Percentiles rank a stretch among this genome's conserved stretches.
Conservation (phyloP, 2,888 invertebrate genomes). For the Hermodice carunculata region DNA sequence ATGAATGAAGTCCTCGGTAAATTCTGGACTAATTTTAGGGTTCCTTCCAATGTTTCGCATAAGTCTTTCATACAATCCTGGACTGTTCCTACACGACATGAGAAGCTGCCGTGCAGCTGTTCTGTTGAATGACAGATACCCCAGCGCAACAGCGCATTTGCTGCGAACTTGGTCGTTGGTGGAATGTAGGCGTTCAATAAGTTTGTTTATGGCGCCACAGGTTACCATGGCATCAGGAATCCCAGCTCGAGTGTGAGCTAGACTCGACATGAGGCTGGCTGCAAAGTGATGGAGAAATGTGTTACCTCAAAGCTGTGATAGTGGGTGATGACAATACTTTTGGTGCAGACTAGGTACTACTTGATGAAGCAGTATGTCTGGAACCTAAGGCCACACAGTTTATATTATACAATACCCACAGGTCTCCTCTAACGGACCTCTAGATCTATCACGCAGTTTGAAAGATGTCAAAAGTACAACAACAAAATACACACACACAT, state of each 20-base stretch:
- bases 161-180: constrained; percentile 53
- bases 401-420: too few relatives aligned
- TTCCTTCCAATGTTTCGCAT: constrained; percentile 62
- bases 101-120: constrained; percentile 66
- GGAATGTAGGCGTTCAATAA: constrained; percentile 57
- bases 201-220: constrained; percentile 62
- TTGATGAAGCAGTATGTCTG: neutral
- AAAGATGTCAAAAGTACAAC: too few relatives aligned
- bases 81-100: constrained; percentile 59
- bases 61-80: constrained; percentile 61
- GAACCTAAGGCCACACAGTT: too few relatives aligned
- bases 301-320: neutral
- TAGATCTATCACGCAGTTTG: too few relatives aligned
- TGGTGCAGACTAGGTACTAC: neutral
- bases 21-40: constrained; percentile 63
- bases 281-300: constrained; percentile 3
- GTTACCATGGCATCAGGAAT: constrained; percentile 70
- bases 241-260: constrained; percentile 68
- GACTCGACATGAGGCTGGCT: constrained; percentile 63
- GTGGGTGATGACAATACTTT: neutral
- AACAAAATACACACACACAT: too few relatives aligned
- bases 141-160: constrained; percentile 62
- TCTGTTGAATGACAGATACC: constrained; percentile 68
- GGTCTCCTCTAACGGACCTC: too few relatives aligned
- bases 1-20: constrained; percentile 64